Conservation (phyloP, 2,113 vertebrate species). For the Grammomys dolichurus region DNA sequence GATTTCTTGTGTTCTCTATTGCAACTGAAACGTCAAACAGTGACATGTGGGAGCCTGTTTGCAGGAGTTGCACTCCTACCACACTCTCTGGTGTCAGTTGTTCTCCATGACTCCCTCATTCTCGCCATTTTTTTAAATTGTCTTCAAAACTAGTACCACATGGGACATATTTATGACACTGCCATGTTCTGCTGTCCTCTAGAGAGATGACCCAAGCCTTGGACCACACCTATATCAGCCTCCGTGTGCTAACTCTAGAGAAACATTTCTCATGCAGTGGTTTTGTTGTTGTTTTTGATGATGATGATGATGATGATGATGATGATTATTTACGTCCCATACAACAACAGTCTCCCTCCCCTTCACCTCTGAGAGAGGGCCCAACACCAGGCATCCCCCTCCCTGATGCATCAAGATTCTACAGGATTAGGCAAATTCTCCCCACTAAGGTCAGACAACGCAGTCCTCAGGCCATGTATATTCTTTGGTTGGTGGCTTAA, state of each 20-base stretch:
- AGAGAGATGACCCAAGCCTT: neutral
- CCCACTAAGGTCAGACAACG: no score
- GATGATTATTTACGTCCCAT: no score
- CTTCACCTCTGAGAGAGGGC: no score
- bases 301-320: no score
- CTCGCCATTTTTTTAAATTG: neutral
- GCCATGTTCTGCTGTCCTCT: neutral
- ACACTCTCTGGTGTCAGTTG: neutral
- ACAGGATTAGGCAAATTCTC: no score
- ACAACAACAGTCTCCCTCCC: no score
- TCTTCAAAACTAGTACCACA: neutral
- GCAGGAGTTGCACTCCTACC: neutral
- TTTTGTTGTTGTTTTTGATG: no score
- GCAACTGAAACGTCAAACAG: neutral
- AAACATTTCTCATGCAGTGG: neutral
- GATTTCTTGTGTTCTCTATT: neutral
- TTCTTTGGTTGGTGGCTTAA: no score
- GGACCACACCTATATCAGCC: neutral
- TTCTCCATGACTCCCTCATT: neutral
- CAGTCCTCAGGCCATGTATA: no score
- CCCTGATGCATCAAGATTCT: no score
- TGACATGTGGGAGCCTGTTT: neutral
- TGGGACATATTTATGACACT: neutral
- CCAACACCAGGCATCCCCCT: no score
- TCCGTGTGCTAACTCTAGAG: neutral